Percentiles rank a stretch among this genome's conserved stretches.
Evolutionary conservation across 2,113 vertebrate species (phyloP).

Genomic region (Panurus biarmicus): DNA sequence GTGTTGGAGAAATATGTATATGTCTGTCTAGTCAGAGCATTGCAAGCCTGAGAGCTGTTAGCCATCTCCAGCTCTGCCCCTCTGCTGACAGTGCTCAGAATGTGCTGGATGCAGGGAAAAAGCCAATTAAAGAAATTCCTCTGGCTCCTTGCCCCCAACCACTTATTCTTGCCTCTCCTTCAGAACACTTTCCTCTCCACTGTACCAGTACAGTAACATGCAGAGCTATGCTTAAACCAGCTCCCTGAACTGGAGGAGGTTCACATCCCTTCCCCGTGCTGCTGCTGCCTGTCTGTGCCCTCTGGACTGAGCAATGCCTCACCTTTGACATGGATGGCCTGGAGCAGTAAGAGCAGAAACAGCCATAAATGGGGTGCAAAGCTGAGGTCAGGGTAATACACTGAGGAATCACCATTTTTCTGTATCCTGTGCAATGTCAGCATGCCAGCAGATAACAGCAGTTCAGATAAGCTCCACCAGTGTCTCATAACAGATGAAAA

Average conservation of each 20-base stretch:
- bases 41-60: background rate
- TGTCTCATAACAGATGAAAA: background rate
- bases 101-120: background rate
- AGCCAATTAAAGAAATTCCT: background rate
- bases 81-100: background rate
- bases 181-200: background rate
- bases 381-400: background rate
- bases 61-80: background rate
- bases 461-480: background rate
- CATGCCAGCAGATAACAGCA: background rate
- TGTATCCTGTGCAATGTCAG: background rate
- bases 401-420: background rate
- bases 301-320: background rate
- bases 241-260: background rate
- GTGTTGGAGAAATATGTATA: too few relatives aligned
- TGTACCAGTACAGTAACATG: background rate
- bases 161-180: background rate
- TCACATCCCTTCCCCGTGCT: background rate
- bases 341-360: background rate
- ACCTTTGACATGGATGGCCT: background rate
- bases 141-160: background rate
- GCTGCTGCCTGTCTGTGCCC: background rate
- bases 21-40: background rate
- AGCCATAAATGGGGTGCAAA: background rate
- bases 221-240: background rate